These are phyloP conservation scores for Dolichotis patagonum DNA, from an alignment of 2,113 vertebrate species.

Conservation along the genomic window DNA sequence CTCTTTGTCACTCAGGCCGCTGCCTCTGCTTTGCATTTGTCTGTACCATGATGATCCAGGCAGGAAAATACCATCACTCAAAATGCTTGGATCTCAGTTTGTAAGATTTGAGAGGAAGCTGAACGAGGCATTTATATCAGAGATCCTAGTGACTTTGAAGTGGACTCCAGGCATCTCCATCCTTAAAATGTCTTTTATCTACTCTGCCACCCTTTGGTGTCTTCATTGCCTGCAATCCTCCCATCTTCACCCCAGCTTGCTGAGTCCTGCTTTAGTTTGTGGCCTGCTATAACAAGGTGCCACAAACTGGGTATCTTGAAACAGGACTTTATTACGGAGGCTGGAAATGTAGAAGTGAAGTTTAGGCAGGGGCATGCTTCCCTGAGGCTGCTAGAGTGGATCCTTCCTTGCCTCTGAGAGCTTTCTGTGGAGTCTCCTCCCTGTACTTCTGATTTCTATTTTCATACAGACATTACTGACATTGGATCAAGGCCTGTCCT, in stretches of 20 bases:
- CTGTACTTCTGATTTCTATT: not conserved
- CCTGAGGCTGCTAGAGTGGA: not conserved
- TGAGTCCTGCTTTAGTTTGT: not conserved
- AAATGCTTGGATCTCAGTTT: not conserved
- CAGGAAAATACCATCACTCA: no score
- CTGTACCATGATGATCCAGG: not conserved
- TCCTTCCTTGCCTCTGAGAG: no score
- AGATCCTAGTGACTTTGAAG: not conserved
- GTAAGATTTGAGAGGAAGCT: not conserved
- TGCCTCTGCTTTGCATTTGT: not conserved
- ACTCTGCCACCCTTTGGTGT: not conserved
- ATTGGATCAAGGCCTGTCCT: not conserved
- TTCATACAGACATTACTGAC: not conserved
- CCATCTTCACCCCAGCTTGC: not conserved
- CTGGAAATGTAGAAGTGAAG: not conserved
- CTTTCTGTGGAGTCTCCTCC: not conserved
- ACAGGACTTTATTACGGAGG: not conserved
- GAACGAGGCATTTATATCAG: not conserved
- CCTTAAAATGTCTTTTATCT: not conserved
- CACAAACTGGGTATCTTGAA: not conserved
- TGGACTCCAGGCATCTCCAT: not conserved
- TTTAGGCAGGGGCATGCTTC: accelerated
- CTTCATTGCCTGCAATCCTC: not conserved
- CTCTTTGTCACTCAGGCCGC: not conserved
- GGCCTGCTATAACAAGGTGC: not conserved